Evolutionary conservation across 2,113 vertebrate genomes (phyloP).

Genomic region (Corythornis madagascariensis): DNA sequence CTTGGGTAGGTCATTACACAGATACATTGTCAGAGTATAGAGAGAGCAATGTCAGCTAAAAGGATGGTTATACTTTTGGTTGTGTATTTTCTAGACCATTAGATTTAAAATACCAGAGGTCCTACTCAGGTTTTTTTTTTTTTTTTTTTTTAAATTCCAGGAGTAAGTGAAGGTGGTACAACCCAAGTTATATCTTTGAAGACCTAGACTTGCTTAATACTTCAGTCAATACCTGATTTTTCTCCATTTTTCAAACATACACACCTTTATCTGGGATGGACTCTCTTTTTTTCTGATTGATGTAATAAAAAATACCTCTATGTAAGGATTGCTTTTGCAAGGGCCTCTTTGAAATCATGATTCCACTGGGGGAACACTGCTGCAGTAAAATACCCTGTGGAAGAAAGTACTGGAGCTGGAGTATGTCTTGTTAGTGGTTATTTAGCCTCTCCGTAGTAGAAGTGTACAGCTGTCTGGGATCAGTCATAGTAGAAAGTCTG

Average conservation of each 20-base stretch:
- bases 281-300: background rate
- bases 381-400: background rate
- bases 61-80: background rate
- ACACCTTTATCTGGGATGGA: background rate
- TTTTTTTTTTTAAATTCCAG: background rate
- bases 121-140: background rate
- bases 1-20: background rate
- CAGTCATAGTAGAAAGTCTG: background rate
- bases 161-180: background rate
- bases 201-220: background rate
- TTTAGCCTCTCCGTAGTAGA: background rate
- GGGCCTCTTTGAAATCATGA: background rate
- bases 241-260: background rate
- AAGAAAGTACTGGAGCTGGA: background rate
- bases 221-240: background rate
- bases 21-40: no score
- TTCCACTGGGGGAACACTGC: background rate
- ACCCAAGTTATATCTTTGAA: background rate
- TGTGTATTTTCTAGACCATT: background rate
- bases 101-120: background rate
- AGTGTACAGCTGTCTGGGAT: background rate
- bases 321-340: background rate
- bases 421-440: background rate
- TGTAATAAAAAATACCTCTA: background rate
- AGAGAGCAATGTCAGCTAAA: background rate